Evolutionary conservation across 53 echinoderm and acorn worm species (phyloP), one percentile per base, ranked within the genome.

Genomic region (Echinometra lucunter): DNA sequence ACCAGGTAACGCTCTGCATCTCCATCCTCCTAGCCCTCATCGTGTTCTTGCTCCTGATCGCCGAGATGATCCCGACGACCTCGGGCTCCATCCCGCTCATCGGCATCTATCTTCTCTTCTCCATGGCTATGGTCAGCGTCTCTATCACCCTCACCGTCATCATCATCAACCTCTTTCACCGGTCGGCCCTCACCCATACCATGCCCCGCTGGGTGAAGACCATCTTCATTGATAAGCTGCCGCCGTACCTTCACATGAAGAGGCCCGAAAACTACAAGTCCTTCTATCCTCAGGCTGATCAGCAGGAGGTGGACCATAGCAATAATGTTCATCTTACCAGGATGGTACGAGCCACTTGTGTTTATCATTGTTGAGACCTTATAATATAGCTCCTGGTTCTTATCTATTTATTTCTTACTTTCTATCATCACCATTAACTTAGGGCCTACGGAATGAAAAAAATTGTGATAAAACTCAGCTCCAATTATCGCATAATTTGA

Each of bases 31-130:
- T 98, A 16, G 98, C 98, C 35, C 95, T 98, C 58, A 98, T 98
- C 82, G 98, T 98, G 96, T 98, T 98, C 96, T 95, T 98, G 75
- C 96, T 98, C 88, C 98, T 98, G 95, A 98, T 98, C 66, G 96
- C 98, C 55, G 98, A 98, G 94, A 97, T 96, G 96, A 98, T 98
- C 55, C 97, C 98, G 3, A 96, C 97, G 56, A 98, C 98, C 17
- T 93, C 97, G 4, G 96, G 96, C 57, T 96, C 97, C 25, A 96
- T 98, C 60, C 98, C 98, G 78, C 95, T 98, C 90, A 98, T 98
- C 66, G 98, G 97, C 93, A 94, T 96, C 78, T 98, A 98, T 83
- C 94, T 98, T 27, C 96, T 98, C 91, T 98, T 98, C 95, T 97
- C 97, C 90, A 98, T 98, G 98, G 98, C 96, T 21, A 98, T 98